Conservation (phyloP, 2,797 vertebrate genomes). For the Ptychadena robeensis region DNA sequence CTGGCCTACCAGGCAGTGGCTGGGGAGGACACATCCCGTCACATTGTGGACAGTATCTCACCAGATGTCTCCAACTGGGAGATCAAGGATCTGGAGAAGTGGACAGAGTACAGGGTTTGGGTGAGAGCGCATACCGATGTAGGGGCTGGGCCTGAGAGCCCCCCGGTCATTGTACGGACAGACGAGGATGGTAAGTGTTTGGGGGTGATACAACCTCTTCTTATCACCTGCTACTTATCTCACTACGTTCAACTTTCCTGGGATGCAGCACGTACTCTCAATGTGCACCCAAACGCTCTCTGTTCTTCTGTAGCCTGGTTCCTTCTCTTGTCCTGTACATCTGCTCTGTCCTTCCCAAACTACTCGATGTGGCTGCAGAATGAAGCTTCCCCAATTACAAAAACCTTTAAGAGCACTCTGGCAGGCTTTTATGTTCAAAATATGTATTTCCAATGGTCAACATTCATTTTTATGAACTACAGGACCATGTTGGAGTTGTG, state of each 20-base stretch:
- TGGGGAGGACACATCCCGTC: slow-evolving; percentile 90
- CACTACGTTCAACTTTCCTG: slow-evolving; percentile 14
- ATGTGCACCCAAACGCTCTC: not conserved
- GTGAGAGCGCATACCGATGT: slow-evolving; percentile 97
- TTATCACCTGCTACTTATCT: slow-evolving; percentile 3
- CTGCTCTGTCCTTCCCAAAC: slow-evolving; percentile 6
- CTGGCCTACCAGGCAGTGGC: slow-evolving; percentile 92
- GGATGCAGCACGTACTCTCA: not conserved
- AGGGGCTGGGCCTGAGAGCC: slow-evolving; percentile 94
- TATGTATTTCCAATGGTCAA: not conserved
- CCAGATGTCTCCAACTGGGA: slow-evolving; percentile 88
- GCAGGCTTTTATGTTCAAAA: not conserved
- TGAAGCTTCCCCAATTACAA: not conserved
- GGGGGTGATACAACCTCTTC: not conserved
- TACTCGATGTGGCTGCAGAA: slow-evolving; percentile 13
- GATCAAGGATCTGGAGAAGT: slow-evolving; percentile 95
- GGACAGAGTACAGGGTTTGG: slow-evolving; percentile 98
- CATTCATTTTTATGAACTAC: not conserved
- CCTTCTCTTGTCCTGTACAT: slow-evolving; percentile 4
- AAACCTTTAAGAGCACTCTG: not conserved
- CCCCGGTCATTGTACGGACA: slow-evolving; percentile 88
- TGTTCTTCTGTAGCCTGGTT: not conserved
- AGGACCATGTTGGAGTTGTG: not conserved
- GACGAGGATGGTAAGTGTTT: slow-evolving; percentile 93
- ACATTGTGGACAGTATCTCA: slow-evolving; percentile 87